A percentile compares a stretch with the other conserved stretches of the same genome.
These are phyloP conservation scores for Epinephelus lanceolatus DNA, from an alignment of 2,113 vertebrate genomes.

Conservation along the genomic window DNA sequence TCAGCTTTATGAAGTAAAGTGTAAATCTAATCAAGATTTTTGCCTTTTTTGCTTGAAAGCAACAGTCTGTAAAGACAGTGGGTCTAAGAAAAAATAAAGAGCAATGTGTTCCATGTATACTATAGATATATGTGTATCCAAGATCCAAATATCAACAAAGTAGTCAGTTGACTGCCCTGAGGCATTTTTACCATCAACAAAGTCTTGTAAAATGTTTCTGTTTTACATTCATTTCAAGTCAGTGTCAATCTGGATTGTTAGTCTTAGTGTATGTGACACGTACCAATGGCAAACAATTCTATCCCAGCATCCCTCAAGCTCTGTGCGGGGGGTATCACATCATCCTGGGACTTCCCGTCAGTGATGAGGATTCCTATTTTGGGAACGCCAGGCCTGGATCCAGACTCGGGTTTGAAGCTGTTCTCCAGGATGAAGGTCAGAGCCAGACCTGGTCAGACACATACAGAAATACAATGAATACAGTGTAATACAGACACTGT, in stretches of 20 bases:
- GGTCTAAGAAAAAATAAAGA: too few relatives aligned
- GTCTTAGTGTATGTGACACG: neutral
- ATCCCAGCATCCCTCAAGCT: conserved; percentile 92
- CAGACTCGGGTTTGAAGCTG: conserved; percentile 94
- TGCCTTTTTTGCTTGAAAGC: too few relatives aligned
- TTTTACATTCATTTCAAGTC: too few relatives aligned
- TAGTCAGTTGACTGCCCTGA: too few relatives aligned
- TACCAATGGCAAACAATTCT: conserved; percentile 98
- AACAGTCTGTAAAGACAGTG: too few relatives aligned
- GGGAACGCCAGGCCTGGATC: conserved; percentile 90
- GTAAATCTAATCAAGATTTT: too few relatives aligned
- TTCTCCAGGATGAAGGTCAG: conserved; percentile 96
- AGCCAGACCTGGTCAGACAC: conserved; percentile 87
- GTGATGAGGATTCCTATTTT: conserved; percentile 99
- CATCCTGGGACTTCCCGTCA: conserved; percentile 98
- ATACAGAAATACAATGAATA: neutral
- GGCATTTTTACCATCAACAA: too few relatives aligned
- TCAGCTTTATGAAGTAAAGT: neutral
- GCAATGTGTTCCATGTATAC: too few relatives aligned
- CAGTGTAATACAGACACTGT: neutral
- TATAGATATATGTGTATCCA: too few relatives aligned
- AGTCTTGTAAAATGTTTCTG: too few relatives aligned
- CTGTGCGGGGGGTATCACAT: conserved; percentile 91
- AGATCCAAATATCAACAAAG: too few relatives aligned
- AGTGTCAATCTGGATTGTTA: neutral